Conservation (phyloP, 2,888 invertebrate genomes). For the Brachynemurus nebulosus region DNA sequence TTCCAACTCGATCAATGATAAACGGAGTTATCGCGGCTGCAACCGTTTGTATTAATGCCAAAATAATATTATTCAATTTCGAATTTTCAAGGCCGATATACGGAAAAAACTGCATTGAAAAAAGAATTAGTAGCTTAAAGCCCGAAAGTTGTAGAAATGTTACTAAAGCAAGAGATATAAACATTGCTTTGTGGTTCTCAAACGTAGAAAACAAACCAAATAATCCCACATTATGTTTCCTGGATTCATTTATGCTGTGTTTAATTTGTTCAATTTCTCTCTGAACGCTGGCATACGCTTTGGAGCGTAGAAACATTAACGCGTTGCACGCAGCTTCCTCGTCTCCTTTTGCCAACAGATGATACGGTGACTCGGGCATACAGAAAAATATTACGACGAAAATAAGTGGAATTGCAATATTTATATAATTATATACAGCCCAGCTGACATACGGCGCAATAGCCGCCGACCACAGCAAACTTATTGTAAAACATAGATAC, state of each 20-base stretch:
- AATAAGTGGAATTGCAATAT: conserved; percentile 44
- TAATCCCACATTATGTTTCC: conserved; percentile 18
- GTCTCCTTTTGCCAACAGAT: conserved; percentile 42
- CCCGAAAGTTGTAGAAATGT: conserved; percentile 74
- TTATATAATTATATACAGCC: conserved; percentile 46
- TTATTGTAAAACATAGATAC: conserved; percentile 55
- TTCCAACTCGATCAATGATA: conserved; percentile 64
- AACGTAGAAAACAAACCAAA: conserved; percentile 47
- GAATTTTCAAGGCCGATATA: conserved; percentile 48
- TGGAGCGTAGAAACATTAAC: conserved; percentile 51
- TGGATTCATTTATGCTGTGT: conserved; percentile 22
- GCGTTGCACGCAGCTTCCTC: conserved; percentile 45
- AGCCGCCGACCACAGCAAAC: conserved; percentile 53
- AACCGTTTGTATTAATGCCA: conserved; percentile 56
- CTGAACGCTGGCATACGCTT: conserved; percentile 42
- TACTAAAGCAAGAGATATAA: conserved; percentile 58
- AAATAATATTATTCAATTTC: conserved; percentile 55
- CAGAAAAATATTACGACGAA: conserved; percentile 50
- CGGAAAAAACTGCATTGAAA: conserved; percentile 56
- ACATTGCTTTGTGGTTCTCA: conserved; percentile 60
- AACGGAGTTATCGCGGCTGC: conserved; percentile 59
- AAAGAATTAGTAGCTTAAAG: conserved; percentile 69
- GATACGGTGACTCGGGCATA: conserved; percentile 75
- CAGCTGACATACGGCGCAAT: conserved; percentile 62
- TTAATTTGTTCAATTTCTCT: conserved; percentile 49